phyloP scores from a whole-genome alignment of 2,797 vertebrate species.

The Helostoma temminkii region DNA sequence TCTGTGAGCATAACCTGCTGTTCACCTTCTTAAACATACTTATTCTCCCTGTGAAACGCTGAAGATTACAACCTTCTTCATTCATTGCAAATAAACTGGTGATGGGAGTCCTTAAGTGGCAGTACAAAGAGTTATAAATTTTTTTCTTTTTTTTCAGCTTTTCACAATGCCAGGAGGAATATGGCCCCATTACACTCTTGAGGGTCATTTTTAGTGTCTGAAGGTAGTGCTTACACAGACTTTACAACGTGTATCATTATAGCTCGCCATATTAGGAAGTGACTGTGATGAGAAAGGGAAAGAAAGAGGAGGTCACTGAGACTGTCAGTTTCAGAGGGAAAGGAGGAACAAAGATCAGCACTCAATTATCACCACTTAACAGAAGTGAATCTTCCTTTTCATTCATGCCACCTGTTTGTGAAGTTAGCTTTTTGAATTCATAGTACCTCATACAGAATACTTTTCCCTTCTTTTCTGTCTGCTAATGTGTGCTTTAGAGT shows the following conservation, averaged over 20 bases:
- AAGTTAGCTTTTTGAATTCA: conserved; percentile 32
- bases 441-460: conserved; percentile 14
- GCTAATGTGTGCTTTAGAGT: conserved; percentile 26
- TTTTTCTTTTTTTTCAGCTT: conserved; percentile 73
- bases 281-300: conserved; percentile 84
- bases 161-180: conserved; percentile 86
- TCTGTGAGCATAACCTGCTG: conserved; percentile 45
- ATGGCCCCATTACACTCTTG: conserved; percentile 86
- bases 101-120: conserved; percentile 66
- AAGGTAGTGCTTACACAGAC: conserved; percentile 89
- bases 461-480: conserved; percentile 17
- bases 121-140: conserved; percentile 77
- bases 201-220: conserved; percentile 80
- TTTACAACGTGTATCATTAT: conserved; percentile 93
- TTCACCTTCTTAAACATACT: conserved; percentile 54
- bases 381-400: conserved; percentile 43
- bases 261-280: conserved; percentile 88
- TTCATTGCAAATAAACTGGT: conserved; percentile 69
- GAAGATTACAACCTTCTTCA: conserved; percentile 70
- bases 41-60: conserved; percentile 63
- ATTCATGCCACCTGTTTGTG: conserved; percentile 53
- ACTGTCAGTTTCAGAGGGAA: conserved; percentile 83
- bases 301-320: conserved; percentile 79
- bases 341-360: conserved; percentile 81
- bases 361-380: conserved; percentile 86